phyloP scores from a whole-genome alignment of 2,113 vertebrate genomes.

The Dasypus novemcinctus region DNA sequence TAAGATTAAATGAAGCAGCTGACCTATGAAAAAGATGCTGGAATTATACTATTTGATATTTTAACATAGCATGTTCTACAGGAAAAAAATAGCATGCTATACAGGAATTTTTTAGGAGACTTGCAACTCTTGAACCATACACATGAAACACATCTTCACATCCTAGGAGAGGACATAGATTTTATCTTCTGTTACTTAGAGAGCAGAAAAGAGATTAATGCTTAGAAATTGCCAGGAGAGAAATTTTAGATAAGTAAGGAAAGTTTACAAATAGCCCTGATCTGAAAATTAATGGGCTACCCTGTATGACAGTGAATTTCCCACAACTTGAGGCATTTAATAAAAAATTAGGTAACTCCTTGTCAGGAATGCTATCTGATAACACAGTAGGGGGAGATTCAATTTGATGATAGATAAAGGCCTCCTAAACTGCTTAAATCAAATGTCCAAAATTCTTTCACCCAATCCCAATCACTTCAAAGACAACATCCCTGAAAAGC shows the following conservation, averaged over 20 bases:
- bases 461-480: neutral
- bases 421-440: neutral
- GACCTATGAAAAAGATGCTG: neutral
- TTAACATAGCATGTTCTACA: neutral
- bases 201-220: neutral
- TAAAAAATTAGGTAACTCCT: neutral
- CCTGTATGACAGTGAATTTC: neutral
- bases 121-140: neutral
- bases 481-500: neutral
- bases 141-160: neutral
- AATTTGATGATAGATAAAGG: neutral
- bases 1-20: neutral
- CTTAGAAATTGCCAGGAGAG: neutral
- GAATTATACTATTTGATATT: neutral
- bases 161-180: neutral
- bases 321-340: neutral
- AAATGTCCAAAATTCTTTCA: neutral
- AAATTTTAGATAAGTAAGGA: neutral
- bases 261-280: neutral
- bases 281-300: neutral
- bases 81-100: neutral
- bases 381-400: neutral
- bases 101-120: neutral
- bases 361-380: neutral
- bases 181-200: neutral